Evolutionary conservation across 2,888 invertebrate genomes (phyloP), one percentile per base, ranked within the genome.

Genomic region (Heliconius cydno): DNA sequence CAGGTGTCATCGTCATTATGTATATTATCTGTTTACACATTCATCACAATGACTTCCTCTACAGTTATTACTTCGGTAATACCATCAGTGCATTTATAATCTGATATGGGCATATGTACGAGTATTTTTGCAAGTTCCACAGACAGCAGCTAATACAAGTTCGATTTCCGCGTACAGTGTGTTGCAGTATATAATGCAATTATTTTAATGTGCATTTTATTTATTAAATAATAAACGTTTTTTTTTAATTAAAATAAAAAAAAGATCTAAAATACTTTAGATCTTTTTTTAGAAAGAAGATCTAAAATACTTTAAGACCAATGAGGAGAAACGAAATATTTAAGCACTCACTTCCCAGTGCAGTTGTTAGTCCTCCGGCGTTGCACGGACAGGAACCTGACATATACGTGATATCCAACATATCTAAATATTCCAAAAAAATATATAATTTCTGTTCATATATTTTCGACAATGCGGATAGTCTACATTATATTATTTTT

Each of bases 31-130:
- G 10, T 28, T 75, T 66, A 73, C 22, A 80, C 68, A 81, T 83
- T 79, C 82, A 77, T 60, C 78, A 60, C 82, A 80, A 68, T 68
- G 30, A 83, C 80, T 82, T 82, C 82, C 81, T 81, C 73, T 79
- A 79, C 57, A 73, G 60, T 77, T 74, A 79, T 77, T 79, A 76
- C 72, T 57, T 38, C 72, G 9, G 52, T 68, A 80, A 65, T 41
- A 72, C 66, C 66, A 67, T 75, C 57, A 65, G 41, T 70, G 77
- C 77, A 81, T 78, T 73, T 34, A 73, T 73, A 41, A 72, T 72
- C 76, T 25, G 38, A 28, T 67, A 7, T 9, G 34, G 22, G 52
- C 25, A 66, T 46, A 38, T 63, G 63, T 63, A 28, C 28, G 28
- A 28, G 28, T 28, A 63, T 57, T 65, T 65, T 13, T 15, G 15